Base-by-base conservation (phyloP, 1,140 invertebrate genomes). In the Drosophila mayri region DNA sequence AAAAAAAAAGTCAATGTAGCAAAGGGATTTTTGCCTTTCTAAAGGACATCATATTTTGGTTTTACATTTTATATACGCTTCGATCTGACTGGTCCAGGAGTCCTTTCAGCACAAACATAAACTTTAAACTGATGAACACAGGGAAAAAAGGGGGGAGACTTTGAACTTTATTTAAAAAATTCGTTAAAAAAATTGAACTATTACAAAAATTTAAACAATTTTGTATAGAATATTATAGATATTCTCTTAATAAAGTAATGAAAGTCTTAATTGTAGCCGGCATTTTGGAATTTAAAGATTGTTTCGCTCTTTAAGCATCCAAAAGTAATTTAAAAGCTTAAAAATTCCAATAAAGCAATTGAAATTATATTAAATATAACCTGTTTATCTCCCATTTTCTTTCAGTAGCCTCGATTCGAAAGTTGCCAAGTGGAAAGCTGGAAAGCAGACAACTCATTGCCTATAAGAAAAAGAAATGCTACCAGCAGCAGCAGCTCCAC, bases 361-460 rank as follows among this genome's bases (percentile, higher is more conserved):
- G 3, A 22, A 12, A 12, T 6, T 22, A 12, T 20, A 12, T 11
- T 2, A 12, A 11, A 12, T 6, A 43, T 4, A 10, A 2, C 0
- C 18, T 12, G 7, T 22, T 22, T 2, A 12, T 37, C 4, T 37
- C 11, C 11, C 3, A 0, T 4, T 25, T 50, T 18, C n/a, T 32
- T 18, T 0, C 47, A 32, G 47, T 50, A 5, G 5, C 37, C 22
- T 46, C 10, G 32, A 76, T 81, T 81, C 49, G 74, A 82, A 82
- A 78, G 68, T 78, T 82, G 74, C 68, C 74, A 73, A 78, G 77
- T 74, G 66, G 72, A 82, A 70, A 47, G 80, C 75, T 74, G 66
- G 72, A 82, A 70, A 47, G 80, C 75, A 75, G 70, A 70, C 59
- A 70, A 46, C 65, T 71, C 65, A 58, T 40, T 71, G 67, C 41